Evolutionary conservation across 2,113 vertebrate species (phyloP), one percentile per base, ranked within the genome.

Genomic region (Embiotoca jacksoni): DNA sequence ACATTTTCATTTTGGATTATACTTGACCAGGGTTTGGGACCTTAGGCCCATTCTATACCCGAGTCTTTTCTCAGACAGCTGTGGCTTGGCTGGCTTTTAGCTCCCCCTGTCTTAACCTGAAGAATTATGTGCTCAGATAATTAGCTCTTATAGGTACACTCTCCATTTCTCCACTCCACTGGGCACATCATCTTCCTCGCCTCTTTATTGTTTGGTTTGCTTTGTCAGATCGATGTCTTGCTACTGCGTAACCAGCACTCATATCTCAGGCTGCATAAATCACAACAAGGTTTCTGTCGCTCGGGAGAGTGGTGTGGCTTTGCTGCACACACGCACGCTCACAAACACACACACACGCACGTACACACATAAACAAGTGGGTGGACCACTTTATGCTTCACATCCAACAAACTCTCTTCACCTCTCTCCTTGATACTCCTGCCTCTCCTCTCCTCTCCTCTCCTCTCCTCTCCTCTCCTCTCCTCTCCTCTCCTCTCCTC

Each of bases 161-260:
- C 92, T 95, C 92, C 93, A 93, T 93, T 94, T 93, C 94, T 92
- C 92, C 93, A 94, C 93, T 92, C 93, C 92, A 93, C 92, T 95
- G 93, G 92, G 93, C 94, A 94, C 94, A 94, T 94, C 93, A 94
- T 94, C 92, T 94, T 94, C 93, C 92, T 92, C 91, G 90, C 92
- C 93, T 94, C 93, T 95, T 95, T 94, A 94, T 95, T 94, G 94
- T 95, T 95, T 95, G 93, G 89, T 94, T 94, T 94, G 93, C 93
- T 95, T 93, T 94, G 94, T 94, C 94, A 95, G 93, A 95, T 95
- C 93, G 92, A 95, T 94, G 93, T 95, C 92, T 94, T 94, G 94
- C 94, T 94, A 94, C 93, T 88, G 92, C 91, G 92, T 94, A 94
- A 94, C 92, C 93, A 93, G 94, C 93, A 90, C 93, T 94, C 93